These are phyloP conservation scores for Nyleta sp. DNA, from an alignment of 2,888 invertebrate genomes.

Conservation along the genomic window DNA sequence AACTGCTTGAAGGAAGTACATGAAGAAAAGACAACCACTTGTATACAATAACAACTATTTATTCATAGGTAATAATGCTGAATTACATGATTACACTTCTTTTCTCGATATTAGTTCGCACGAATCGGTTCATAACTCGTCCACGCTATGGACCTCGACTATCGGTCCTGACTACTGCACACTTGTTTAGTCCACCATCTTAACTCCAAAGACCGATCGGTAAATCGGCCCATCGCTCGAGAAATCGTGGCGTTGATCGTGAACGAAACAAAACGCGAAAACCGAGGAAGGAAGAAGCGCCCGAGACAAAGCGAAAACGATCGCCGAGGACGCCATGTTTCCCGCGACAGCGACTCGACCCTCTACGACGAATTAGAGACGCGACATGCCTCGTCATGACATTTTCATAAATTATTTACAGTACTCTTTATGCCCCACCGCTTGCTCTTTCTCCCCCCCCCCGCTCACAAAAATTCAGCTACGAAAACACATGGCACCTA, in stretches of 20 bases:
- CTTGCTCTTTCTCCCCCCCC: not conserved
- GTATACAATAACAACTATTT: slow-evolving; percentile 83
- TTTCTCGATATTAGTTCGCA: slow-evolving; percentile 79
- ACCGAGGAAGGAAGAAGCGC: slow-evolving; percentile 40
- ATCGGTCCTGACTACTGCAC: slow-evolving; percentile 66
- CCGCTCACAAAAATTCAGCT: slow-evolving; percentile 37
- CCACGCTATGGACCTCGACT: slow-evolving; percentile 66
- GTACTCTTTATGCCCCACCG: slow-evolving; percentile 7
- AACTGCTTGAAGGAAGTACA: no score
- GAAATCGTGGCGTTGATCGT: slow-evolving; percentile 50
- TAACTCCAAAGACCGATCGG: slow-evolving; percentile 48
- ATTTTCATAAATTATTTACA: slow-evolving; percentile 56
- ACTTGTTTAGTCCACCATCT: slow-evolving; percentile 56
- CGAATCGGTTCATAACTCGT: slow-evolving; percentile 65
- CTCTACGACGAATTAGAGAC: slow-evolving; percentile 54
- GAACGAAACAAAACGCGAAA: slow-evolving; percentile 40
- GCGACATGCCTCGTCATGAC: slow-evolving; percentile 58
- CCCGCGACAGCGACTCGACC: slow-evolving; percentile 31
- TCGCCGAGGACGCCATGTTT: slow-evolving; percentile 43
- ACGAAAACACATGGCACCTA: slow-evolving; percentile 62
- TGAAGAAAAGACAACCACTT: slow-evolving; percentile 22
- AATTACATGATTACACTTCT: slow-evolving; percentile 82
- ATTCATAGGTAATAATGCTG: slow-evolving; percentile 83
- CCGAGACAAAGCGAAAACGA: slow-evolving; percentile 43
- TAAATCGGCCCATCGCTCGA: slow-evolving; percentile 46